phyloP scores from a whole-genome alignment of 2,888 invertebrate genomes.

The Drosophila paucipuncta region DNA sequence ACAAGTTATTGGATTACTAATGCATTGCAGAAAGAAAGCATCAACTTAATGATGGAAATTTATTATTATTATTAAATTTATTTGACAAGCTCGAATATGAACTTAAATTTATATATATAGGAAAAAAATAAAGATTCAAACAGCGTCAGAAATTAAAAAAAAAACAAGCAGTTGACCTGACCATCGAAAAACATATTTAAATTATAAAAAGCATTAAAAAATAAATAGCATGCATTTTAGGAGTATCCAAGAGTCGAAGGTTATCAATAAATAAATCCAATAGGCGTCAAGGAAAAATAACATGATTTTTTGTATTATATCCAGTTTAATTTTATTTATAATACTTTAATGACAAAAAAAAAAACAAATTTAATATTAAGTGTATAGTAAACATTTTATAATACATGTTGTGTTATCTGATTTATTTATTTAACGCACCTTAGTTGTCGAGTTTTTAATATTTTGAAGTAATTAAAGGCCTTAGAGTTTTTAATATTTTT shows the following conservation, averaged over 20 bases:
- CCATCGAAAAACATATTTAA: background rate
- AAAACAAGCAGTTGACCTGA: background rate
- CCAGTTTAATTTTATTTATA: background rate
- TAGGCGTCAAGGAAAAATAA: background rate
- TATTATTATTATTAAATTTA: background rate
- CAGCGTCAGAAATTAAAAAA: background rate
- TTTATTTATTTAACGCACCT: background rate
- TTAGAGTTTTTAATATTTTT: background rate
- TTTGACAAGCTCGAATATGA: background rate
- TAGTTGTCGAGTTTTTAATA: background rate
- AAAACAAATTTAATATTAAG: background rate
- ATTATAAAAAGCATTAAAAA: background rate
- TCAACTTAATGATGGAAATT: background rate
- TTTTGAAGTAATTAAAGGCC: background rate
- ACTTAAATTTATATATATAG: background rate
- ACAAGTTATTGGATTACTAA: background rate
- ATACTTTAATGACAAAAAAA: background rate
- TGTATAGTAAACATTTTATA: background rate
- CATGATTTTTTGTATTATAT: background rate
- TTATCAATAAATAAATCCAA: background rate
- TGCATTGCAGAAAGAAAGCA: background rate
- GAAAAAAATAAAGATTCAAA: background rate
- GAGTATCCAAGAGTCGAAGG: background rate
- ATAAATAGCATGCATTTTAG: background rate
- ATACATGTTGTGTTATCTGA: background rate